Evolutionary conservation across 2,113 vertebrate species (phyloP).

Genomic region (Petrocephalus zakoni): DNA sequence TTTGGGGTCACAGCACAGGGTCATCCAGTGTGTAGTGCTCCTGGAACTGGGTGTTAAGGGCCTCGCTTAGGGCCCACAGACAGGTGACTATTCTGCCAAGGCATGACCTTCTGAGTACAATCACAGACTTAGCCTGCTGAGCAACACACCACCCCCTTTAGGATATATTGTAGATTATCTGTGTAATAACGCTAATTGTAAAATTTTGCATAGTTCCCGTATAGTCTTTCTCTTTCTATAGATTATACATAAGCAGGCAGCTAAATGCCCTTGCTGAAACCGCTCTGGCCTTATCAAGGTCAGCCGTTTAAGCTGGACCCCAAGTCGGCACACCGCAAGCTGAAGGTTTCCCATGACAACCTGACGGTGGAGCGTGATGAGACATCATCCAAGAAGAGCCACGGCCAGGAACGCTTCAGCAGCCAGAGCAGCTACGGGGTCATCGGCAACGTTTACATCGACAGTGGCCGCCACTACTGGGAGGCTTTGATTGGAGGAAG

Average conservation of each 20-base stretch:
- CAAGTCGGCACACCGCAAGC: slow-evolving; percentile 89
- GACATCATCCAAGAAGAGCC: slow-evolving; percentile 90
- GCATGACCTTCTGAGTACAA: not conserved
- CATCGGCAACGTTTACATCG: slow-evolving; percentile 90
- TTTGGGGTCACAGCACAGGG: too few relatives aligned
- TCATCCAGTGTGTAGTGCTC: not conserved
- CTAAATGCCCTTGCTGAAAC: not conserved
- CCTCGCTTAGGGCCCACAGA: not conserved
- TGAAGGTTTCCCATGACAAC: slow-evolving; percentile 93
- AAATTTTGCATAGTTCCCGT: not conserved
- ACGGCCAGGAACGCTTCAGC: slow-evolving; percentile 87
- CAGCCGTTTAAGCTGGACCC: slow-evolving; percentile 97
- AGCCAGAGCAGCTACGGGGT: slow-evolving; percentile 92
- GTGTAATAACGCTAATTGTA: not conserved
- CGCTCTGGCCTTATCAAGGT: slow-evolving; percentile 55
- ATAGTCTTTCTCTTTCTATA: not conserved
- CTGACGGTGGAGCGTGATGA: slow-evolving; percentile 94
- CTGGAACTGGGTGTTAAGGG: not conserved
- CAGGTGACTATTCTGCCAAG: not conserved
- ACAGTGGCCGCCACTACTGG: slow-evolving; percentile 98
- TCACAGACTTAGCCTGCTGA: not conserved
- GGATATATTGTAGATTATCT: not conserved
- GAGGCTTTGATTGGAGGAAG: slow-evolving; percentile 94
- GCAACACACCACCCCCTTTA: not conserved
- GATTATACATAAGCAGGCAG: not conserved